Conservation (phyloP, 2,888 invertebrate species). For the Abrostola tripartita region DNA sequence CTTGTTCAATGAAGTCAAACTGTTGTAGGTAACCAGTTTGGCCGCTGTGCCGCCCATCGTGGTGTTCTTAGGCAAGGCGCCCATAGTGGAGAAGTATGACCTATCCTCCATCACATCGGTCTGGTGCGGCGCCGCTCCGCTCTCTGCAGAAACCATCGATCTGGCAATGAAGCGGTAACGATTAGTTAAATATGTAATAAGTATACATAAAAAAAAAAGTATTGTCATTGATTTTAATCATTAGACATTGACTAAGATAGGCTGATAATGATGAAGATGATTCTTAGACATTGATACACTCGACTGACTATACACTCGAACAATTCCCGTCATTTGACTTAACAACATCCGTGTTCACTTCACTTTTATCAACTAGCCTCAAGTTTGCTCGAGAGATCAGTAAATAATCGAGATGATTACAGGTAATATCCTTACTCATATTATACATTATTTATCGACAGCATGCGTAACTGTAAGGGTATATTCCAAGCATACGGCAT, state of each 20-base stretch:
- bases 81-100: conserved; percentile 70
- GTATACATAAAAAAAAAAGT: not conserved
- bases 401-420: too few relatives aligned
- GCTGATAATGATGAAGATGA: too few relatives aligned
- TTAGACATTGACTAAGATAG: too few relatives aligned
- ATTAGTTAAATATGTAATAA: not conserved
- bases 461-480: conserved; percentile 73
- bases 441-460: conserved; percentile 42
- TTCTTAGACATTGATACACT: too few relatives aligned
- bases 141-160: conserved; percentile 67
- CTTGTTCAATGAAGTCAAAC: not conserved
- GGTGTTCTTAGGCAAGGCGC: conserved; percentile 72
- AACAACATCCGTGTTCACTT: too few relatives aligned
- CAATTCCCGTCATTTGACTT: too few relatives aligned
- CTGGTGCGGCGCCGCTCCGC: conserved; percentile 76
- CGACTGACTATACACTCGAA: too few relatives aligned
- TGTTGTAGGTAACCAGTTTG: conserved; percentile 65
- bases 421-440: too few relatives aligned
- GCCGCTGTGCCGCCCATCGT: conserved; percentile 76
- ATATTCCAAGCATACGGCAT: conserved; percentile 79
- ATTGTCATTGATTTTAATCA: too few relatives aligned
- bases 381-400: too few relatives aligned
- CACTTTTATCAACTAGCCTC: too few relatives aligned
- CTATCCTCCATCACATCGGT: conserved; percentile 67
- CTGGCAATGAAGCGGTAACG: conserved; percentile 71